Evolutionary conservation across 2,113 vertebrate species (phyloP).

Genomic region (Sminthopsis crassicaudata): DNA sequence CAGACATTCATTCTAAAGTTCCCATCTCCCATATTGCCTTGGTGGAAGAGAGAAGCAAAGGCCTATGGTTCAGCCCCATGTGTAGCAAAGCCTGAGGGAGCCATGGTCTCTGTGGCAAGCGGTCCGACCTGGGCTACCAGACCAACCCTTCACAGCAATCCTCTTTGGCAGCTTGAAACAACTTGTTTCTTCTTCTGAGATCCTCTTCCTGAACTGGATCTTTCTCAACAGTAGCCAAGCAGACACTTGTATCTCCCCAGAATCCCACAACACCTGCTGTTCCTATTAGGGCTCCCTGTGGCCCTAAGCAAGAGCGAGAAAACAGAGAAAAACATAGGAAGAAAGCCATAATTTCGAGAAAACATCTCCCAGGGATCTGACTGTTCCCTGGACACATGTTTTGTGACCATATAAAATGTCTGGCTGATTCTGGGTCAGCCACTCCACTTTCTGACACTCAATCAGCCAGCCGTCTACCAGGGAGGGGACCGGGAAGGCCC

Average conservation of each 20-base stretch:
- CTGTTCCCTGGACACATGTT: background rate
- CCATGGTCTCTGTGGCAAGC: slow-evolving; percentile 57
- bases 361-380: background rate
- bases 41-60: background rate
- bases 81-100: slow-evolving; percentile 56
- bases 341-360: slow-evolving; percentile 34
- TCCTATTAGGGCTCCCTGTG: no score
- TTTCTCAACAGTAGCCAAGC: background rate
- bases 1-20: background rate
- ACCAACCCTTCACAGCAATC: slow-evolving; percentile 51
- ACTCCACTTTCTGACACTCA: background rate
- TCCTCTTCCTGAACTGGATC: slow-evolving; percentile 55
- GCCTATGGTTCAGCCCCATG: background rate
- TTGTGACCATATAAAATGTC: background rate
- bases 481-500: background rate
- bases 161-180: background rate
- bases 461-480: background rate
- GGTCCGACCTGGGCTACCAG: slow-evolving; percentile 19
- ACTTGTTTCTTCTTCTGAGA: slow-evolving; percentile 64
- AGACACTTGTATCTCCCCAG: rapidly evolving
- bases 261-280: slow-evolving; percentile 8
- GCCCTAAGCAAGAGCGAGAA: no score
- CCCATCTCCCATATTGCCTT: rapidly evolving
- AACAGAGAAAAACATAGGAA: background rate
- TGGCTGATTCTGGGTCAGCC: background rate